phyloP scores from a whole-genome alignment of 2,113 vertebrate species.

The Cranoglanis bouderius region DNA sequence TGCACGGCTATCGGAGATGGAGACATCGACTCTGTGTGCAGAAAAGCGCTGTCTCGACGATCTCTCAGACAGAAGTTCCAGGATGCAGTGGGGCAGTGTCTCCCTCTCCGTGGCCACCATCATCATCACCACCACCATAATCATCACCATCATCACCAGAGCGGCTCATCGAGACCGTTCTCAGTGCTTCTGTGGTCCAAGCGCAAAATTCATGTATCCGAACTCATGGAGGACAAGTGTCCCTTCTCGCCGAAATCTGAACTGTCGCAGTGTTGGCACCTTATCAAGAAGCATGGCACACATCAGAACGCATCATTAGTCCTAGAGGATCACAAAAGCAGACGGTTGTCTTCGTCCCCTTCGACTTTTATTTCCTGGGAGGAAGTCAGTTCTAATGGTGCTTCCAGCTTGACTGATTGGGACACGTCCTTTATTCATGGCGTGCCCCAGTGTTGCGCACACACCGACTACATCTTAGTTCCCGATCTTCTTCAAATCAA shows the following conservation, averaged over 20 bases:
- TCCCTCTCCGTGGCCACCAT: slow-evolving; percentile 86
- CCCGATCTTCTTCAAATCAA: slow-evolving; percentile 96
- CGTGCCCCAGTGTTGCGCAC: slow-evolving; percentile 65
- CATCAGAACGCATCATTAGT: slow-evolving; percentile 66
- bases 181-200: slow-evolving; percentile 85
- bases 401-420: slow-evolving; percentile 79
- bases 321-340: slow-evolving; percentile 71
- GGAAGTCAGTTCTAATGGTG: slow-evolving; percentile 65
- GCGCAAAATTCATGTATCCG: slow-evolving; percentile 93
- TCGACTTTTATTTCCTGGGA: slow-evolving; percentile 71
- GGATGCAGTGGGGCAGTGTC: slow-evolving; percentile 93
- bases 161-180: slow-evolving; percentile 60
- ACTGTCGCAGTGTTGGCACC: slow-evolving; percentile 91
- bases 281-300: slow-evolving; percentile 85
- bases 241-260: slow-evolving; percentile 91
- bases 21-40: slow-evolving; percentile 81
- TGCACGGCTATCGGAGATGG: slow-evolving; percentile 77
- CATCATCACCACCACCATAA: slow-evolving; percentile 76
- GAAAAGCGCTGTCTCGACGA: slow-evolving; percentile 81
- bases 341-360: slow-evolving; percentile 65
- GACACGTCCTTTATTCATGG: slow-evolving; percentile 82
- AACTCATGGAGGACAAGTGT: slow-evolving; percentile 94
- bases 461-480: slow-evolving; percentile 86
- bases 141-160: slow-evolving; percentile 76
- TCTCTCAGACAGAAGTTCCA: slow-evolving; percentile 94